Percentiles rank a stretch among this genome's conserved stretches.
Evolutionary conservation across 2,113 vertebrate species (phyloP).

Genomic region (Menura novaehollandiae): DNA sequence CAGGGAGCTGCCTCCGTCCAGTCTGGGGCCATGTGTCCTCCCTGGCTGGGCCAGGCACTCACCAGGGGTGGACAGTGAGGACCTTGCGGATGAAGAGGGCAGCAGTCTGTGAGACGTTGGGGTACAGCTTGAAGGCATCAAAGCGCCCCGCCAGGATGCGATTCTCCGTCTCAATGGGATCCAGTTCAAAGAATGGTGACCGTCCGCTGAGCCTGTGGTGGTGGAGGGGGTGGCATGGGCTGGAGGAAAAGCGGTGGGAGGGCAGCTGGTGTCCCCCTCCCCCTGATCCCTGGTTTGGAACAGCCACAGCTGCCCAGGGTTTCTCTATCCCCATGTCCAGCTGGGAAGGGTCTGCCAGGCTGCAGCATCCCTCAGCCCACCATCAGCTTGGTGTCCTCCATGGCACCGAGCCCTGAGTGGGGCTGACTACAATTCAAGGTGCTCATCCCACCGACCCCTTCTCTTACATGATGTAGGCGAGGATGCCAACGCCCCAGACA

Average conservation of each 20-base stretch:
- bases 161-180: slow-evolving; percentile 86
- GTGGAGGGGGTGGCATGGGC: not conserved
- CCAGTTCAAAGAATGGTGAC: slow-evolving; percentile 87
- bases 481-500: slow-evolving; percentile 90
- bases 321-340: not conserved
- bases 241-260: rapidly evolving
- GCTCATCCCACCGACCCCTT: not conserved
- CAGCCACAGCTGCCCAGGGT: not conserved
- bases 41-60: slow-evolving; percentile 31
- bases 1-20: not conserved
- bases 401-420: not conserved
- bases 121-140: slow-evolving; percentile 93
- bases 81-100: slow-evolving; percentile 95
- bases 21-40: not conserved
- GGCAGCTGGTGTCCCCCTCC: not conserved
- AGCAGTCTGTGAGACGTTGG: slow-evolving; percentile 96
- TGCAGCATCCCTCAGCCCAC: not conserved
- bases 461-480: slow-evolving; percentile 96
- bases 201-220: slow-evolving; percentile 88
- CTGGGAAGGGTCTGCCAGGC: not conserved
- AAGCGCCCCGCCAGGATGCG: slow-evolving; percentile 90
- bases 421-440: not conserved
- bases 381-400: not conserved
- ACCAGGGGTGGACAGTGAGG: slow-evolving; percentile 94
- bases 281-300: not conserved